Evolutionary conservation across 2,113 vertebrate species (phyloP), one percentile per base, ranked within the genome.

Genomic region (Odocoileus virginianus): DNA sequence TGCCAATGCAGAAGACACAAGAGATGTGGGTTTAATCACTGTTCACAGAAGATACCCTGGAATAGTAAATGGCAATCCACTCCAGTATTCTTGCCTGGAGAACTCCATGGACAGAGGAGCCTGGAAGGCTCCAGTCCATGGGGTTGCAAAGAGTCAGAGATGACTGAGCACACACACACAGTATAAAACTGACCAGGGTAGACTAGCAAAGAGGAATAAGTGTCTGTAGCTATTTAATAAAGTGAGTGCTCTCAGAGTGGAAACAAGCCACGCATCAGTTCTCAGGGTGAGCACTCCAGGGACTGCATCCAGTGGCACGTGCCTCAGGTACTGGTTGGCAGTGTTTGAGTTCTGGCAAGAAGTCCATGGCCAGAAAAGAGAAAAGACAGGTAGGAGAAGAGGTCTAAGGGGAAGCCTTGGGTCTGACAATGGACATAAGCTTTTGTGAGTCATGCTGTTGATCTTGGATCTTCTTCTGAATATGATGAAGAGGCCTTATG

Each of bases 221-320:
- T 28, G 3, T 27, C 2, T 0, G 4, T 7, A 55, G 50, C 36
- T 96, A 15, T 36, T 58, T 90, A 54, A 33, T 50, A 54, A 88
- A 67, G 27, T 21, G 28, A 83, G 9, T n/a, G 19, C 5, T 19
- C 27, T 61, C 30, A 47, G 50, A 40, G 33, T 58, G 6, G 52
- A 87, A 60, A 19, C 3, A 58, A 17, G 27, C 7, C 6, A 13
- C 1, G 19, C 10, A 6, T 55, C 30, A 14, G 15, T 16, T 50
- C 16, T 15, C 1, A 27, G 45, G 3, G 17, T 10, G 27, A 21
- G 28, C 1, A 10, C 21, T 33, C 16, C 5, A 43, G 83, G 6
- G 11, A 81, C 3, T 12, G 19, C 1, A 30, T 11, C 16, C 14
- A 23, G 6, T 3, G 23, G 33, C 4, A 15, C 16, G 7, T 7